Conservation (phyloP, 2,888 invertebrate genomes). For the Cerceris rybyensis region DNA sequence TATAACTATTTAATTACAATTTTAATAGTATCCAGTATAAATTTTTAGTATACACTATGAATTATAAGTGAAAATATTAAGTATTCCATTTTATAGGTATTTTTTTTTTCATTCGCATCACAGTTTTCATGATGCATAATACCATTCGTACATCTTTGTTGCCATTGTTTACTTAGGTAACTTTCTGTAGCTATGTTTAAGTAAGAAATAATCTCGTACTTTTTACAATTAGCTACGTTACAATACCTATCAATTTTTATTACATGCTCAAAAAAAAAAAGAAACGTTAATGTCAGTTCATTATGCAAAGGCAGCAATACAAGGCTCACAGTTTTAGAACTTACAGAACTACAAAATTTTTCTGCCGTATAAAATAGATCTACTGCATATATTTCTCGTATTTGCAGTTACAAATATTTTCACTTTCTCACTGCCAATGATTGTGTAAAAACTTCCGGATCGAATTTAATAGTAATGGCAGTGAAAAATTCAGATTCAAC, state of each 20-base stretch:
- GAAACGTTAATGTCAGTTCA: constrained; percentile 16
- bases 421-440: constrained; percentile 25
- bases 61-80: constrained; percentile 31
- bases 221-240: constrained; percentile 5
- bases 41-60: constrained; percentile 40
- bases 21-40: constrained; percentile 53
- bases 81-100: constrained; percentile 40
- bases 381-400: background rate
- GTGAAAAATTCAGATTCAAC: constrained; percentile 31
- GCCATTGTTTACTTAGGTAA: constrained; percentile 30
- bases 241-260: constrained; percentile 3
- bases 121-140: constrained; percentile 49
- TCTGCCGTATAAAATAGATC: background rate
- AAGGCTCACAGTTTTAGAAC: constrained; percentile 16
- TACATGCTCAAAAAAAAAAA: constrained; percentile 17
- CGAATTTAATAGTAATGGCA: constrained; percentile 40
- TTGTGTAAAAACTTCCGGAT: constrained; percentile 17
- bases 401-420: constrained; percentile 1
- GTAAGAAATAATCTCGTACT: constrained; percentile 18
- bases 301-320: constrained; percentile 24
- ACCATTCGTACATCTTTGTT: constrained; percentile 41
- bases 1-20: constrained; percentile 52
- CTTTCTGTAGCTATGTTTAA: constrained; percentile 24
- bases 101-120: constrained; percentile 41
- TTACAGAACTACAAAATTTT: constrained; percentile 3